Conservation (phyloP, 2,113 vertebrate species). For the Sturnus vulgaris region DNA sequence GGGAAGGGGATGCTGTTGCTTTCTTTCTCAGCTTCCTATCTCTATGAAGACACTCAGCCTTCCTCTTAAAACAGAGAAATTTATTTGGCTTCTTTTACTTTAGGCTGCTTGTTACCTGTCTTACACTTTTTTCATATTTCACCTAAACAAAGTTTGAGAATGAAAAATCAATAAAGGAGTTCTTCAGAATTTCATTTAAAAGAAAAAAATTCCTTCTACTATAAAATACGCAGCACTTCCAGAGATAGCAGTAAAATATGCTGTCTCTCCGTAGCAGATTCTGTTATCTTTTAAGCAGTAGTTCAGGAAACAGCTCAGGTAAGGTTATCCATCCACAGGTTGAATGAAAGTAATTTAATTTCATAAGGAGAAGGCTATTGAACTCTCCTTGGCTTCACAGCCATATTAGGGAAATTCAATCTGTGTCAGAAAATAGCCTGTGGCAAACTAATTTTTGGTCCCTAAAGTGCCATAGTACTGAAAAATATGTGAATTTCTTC, state of each 20-base stretch:
- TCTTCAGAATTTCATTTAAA: not conserved
- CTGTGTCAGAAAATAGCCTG: slow-evolving; percentile 29
- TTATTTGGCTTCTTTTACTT: not conserved
- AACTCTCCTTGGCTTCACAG: slow-evolving; percentile 33
- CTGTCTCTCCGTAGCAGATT: not conserved
- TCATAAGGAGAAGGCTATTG: not conserved
- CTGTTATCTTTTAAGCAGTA: not conserved
- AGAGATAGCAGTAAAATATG: not conserved
- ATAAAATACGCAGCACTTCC: not conserved
- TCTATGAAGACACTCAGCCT: not conserved
- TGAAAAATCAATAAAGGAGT: not conserved
- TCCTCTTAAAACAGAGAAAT: not conserved
- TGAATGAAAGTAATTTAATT: slow-evolving; percentile 45
- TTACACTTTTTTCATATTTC: not conserved
- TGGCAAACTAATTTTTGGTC: slow-evolving; percentile 35
- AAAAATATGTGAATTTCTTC: slow-evolving; percentile 29
- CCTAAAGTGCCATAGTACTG: not conserved
- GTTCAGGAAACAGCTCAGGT: slow-evolving; percentile 1
- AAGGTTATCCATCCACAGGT: not conserved
- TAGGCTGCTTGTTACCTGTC: not conserved
- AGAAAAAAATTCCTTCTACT: not conserved
- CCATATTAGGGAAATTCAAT: slow-evolving; percentile 54
- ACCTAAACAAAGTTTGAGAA: not conserved
- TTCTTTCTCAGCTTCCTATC: not conserved
- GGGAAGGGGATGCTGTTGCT: not conserved